Conservation (phyloP, 2,888 invertebrate genomes). For the Heliconius cydno region DNA sequence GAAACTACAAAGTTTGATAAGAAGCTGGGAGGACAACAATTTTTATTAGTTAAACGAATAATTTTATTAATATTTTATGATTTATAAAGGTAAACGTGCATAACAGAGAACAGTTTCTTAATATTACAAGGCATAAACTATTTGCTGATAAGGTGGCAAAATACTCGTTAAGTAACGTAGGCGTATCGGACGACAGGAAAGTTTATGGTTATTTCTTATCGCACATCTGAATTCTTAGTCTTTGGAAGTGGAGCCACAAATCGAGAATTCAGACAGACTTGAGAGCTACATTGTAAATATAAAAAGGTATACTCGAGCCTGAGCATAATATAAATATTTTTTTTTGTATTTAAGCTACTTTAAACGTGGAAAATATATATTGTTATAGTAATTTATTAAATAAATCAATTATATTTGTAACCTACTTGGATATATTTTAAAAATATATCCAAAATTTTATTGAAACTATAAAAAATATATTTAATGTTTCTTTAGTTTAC, state of each 20-base stretch:
- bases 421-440: too few species aligned
- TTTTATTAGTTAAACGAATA: not conserved
- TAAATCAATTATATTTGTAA: too few species aligned
- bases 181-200: slow-evolving; percentile 67
- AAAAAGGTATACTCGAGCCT: not conserved
- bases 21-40: not conserved
- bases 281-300: not conserved
- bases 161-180: slow-evolving; percentile 39
- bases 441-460: too few species aligned
- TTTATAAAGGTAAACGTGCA: not conserved
- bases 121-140: slow-evolving; percentile 54
- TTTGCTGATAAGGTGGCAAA: slow-evolving; percentile 43
- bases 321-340: not conserved
- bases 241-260: slow-evolving; percentile 43
- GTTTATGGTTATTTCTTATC: slow-evolving; percentile 72
- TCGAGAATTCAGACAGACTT: slow-evolving; percentile 14
- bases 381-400: too few species aligned
- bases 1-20: too few species aligned
- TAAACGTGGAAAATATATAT: too few species aligned
- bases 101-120: not conserved
- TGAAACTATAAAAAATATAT: not conserved
- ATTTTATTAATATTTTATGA: not conserved
- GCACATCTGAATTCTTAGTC: slow-evolving; percentile 65
- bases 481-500: too few species aligned
- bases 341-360: not conserved